phyloP scores from a whole-genome alignment of 2,797 vertebrate genomes.

The Gambusia yucatana region DNA sequence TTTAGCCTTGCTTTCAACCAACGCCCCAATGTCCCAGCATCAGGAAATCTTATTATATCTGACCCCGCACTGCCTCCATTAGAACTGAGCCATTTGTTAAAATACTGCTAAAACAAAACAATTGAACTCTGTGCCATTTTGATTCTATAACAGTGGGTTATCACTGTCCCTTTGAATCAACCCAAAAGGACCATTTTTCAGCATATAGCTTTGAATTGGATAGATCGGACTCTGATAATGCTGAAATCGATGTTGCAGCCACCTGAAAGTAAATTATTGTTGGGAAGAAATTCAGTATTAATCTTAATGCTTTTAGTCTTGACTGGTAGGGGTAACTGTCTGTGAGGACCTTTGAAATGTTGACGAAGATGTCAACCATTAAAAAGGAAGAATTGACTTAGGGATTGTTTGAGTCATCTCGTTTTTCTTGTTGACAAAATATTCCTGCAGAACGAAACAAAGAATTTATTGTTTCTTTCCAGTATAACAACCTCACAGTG shows the following conservation, averaged over 20 bases:
- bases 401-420: slow-evolving; percentile 38
- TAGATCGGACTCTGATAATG: slow-evolving; percentile 83
- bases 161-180: slow-evolving; percentile 82
- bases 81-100: slow-evolving; percentile 86
- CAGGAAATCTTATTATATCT: slow-evolving; percentile 84
- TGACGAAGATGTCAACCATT: slow-evolving; percentile 43
- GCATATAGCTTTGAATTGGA: slow-evolving; percentile 82
- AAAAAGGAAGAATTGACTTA: slow-evolving; percentile 37
- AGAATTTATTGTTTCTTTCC: slow-evolving; percentile 27
- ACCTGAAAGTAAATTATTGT: slow-evolving; percentile 81
- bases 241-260: slow-evolving; percentile 81
- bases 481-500: slow-evolving; percentile 12
- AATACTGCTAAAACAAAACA: slow-evolving; percentile 84
- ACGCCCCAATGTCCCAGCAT: slow-evolving; percentile 75
- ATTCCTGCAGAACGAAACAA: slow-evolving; percentile 22
- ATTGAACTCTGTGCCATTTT: slow-evolving; percentile 80
- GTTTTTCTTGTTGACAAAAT: slow-evolving; percentile 44
- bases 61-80: slow-evolving; percentile 83
- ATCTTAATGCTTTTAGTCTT: slow-evolving; percentile 75
- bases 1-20: slow-evolving; percentile 86
- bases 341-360: slow-evolving; percentile 57
- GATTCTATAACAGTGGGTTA: slow-evolving; percentile 81
- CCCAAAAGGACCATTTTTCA: slow-evolving; percentile 75
- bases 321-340: slow-evolving; percentile 56
- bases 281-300: slow-evolving; percentile 76